Base-by-base conservation (phyloP, 2,888 invertebrate species). In the Eucera pruinosa region DNA sequence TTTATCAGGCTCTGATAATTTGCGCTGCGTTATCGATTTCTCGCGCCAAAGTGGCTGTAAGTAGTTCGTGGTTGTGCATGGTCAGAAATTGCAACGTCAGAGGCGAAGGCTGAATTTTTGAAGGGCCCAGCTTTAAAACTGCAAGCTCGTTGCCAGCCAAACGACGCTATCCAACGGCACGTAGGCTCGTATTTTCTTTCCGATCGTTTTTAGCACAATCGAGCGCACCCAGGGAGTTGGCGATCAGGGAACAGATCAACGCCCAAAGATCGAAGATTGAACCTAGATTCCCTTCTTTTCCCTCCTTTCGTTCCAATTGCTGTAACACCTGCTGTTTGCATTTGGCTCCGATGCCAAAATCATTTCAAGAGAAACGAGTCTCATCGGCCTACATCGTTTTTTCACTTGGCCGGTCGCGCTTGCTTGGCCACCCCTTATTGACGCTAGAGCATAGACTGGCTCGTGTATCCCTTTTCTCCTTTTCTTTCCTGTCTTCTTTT, bases 301-400 rank as follows among this genome's bases (percentile, higher is more conserved):
- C 11, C 39, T 39, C 15, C 11, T 25, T 39, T 6, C n/a, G 11
- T 13, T 13, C 3, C 6, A 2, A 6, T 61, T 27, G 33, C 39
- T 74, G 85, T 84, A 86, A 83, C 85, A 89, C 87, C 88, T 86
- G 87, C 81, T 81, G 81, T 80, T 82, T 73, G 80, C 72, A 80
- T 84, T 89, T 88, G 86, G 88, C 89, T 68, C 71, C 71, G 67
- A 74, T 81, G 89, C 88, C 89, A 89, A 87, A 86, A 85, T 86
- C 79, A 85, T 84, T 74, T 80, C 72, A 68, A 79, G 77, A 76
- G 78, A 64, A 77, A 80, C 60, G 61, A 75, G 74, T 55, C 70
- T 55, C 68, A 70, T 78, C 69, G 70, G 73, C 77, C 62, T 71
- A 61, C 58, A 50, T 70, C 57, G 47, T 43, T 69, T 54, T 69